Evolutionary conservation across 2,113 vertebrate genomes (phyloP).

Genomic region (Thalassoma bifasciatum): DNA sequence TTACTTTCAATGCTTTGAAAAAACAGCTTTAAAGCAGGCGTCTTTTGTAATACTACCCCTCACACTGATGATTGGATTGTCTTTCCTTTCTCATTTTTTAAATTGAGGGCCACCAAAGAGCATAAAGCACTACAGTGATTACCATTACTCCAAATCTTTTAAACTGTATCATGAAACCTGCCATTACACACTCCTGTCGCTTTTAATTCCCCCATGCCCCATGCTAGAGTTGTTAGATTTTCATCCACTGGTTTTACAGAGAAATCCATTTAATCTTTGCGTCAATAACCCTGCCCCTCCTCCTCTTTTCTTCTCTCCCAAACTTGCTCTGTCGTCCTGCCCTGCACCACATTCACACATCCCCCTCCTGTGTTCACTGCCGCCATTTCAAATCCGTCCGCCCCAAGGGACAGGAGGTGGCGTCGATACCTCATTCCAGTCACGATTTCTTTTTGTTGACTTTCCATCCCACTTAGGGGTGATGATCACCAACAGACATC

Average conservation of each 20-base stretch:
- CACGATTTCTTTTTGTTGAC: conserved; percentile 64
- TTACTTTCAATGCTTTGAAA: conserved; percentile 31
- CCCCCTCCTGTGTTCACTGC: conserved; percentile 39
- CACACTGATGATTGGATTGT: conserved; percentile 57
- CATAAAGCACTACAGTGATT: conserved; percentile 50
- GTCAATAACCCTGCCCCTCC: conserved; percentile 66
- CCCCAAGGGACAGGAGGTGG: conserved; percentile 47
- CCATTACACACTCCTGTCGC: conserved; percentile 42
- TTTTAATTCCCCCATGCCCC: conserved; percentile 47
- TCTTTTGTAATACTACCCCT: conserved; percentile 7
- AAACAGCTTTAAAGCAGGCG: conserved; percentile 37
- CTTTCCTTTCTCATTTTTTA: conserved; percentile 55
- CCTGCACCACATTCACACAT: conserved; percentile 20
- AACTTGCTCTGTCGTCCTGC: conserved; percentile 39
- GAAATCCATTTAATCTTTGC: conserved; percentile 72
- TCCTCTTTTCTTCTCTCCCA: conserved; percentile 1
- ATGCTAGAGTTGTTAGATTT: conserved; percentile 55
- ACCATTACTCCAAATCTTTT: conserved; percentile 35
- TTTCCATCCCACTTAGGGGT: conserved; percentile 45
- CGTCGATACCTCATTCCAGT: conserved; percentile 63
- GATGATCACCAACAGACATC: conserved; percentile 61
- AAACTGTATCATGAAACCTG: conserved; percentile 34
- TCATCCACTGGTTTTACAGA: conserved; percentile 61
- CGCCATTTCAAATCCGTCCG: conserved; percentile 64
- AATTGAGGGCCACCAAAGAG: conserved; percentile 52